These are phyloP conservation scores for Spongilla lacustris DNA, from an alignment of 37 sponge, comb jelly and placozoan genomes.

Conservation along the genomic window DNA sequence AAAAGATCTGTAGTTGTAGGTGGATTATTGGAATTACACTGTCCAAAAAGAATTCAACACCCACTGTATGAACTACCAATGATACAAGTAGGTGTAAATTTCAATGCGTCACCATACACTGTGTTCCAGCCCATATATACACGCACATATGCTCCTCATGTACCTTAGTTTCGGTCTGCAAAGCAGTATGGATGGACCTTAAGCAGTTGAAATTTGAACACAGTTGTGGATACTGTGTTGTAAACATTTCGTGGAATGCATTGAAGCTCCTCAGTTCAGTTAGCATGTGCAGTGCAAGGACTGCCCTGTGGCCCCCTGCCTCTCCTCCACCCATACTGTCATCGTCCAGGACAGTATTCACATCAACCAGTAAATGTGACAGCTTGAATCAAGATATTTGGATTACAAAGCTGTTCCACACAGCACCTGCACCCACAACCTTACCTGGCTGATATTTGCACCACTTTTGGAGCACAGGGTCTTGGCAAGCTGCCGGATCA, in stretches of 20 bases:
- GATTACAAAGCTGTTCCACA: background rate
- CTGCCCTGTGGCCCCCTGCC: constrained; percentile 66
- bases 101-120: no score
- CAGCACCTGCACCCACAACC: background rate
- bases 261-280: constrained; percentile 52
- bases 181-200: constrained; percentile 13
- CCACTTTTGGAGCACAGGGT: constrained; percentile 25
- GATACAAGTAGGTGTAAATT: no score
- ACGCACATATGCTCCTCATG: no score
- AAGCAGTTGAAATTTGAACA: constrained; percentile 29
- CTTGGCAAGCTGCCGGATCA: constrained; percentile 41
- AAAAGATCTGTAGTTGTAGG: no score
- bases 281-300: constrained; percentile 65
- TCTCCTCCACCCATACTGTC: constrained; percentile 64
- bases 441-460: background rate
- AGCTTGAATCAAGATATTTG: background rate
- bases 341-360: constrained; percentile 45
- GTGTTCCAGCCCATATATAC: no score
- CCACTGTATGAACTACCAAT: no score
- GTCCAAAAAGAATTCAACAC: no score
- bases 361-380: background rate
- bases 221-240: constrained; percentile 13
- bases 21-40: no score
- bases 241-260: constrained; percentile 50
- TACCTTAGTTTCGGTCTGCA: background rate